Evolutionary conservation across 2,113 vertebrate species (phyloP).

Genomic region (Heterochromis multidens): DNA sequence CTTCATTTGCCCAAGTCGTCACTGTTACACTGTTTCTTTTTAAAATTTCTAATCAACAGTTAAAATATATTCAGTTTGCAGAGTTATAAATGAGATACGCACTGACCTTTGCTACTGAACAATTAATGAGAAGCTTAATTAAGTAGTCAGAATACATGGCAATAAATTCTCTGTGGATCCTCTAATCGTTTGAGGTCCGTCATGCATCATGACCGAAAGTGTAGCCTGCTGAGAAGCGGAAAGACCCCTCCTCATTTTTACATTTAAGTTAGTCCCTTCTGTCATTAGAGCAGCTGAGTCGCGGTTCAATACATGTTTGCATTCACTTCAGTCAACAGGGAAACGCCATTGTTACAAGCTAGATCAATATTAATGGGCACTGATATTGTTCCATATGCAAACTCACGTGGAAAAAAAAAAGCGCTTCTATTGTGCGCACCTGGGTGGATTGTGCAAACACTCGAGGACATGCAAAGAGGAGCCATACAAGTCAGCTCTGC

Average conservation of each 20-base stretch:
- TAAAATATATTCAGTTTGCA: neutral
- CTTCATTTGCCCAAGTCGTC: neutral
- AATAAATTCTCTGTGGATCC: neutral
- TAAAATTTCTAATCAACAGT: neutral
- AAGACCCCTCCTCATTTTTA: neutral
- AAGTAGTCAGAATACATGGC: neutral
- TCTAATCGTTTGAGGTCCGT: too few relatives aligned
- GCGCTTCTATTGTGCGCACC: neutral
- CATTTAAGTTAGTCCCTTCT: neutral
- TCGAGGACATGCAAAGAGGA: neutral
- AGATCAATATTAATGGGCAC: conserved; percentile 4
- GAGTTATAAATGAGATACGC: neutral
- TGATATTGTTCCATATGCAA: conserved; percentile 8
- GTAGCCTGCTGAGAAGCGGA: neutral
- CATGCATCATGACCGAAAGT: neutral
- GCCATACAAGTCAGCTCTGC: neutral
- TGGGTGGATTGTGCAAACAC: neutral
- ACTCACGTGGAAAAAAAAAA: neutral
- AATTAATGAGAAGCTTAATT: neutral
- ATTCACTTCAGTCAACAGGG: neutral
- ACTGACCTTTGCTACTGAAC: neutral
- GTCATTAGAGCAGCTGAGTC: neutral
- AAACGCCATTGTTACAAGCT: neutral
- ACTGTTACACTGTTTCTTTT: neutral
- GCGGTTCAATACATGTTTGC: neutral